A percentile compares a stretch with the other conserved stretches of the same genome.
Evolutionary conservation across 2,113 vertebrate species (phyloP).

Genomic region (mouse (Mus musculus)): GRCm39 chr5:146232001-146232500

Average conservation of each 20-base stretch:
- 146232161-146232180: slow-evolving; percentile 24
- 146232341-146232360: background rate
- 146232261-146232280: slow-evolving; percentile 49
- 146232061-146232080: slow-evolving; percentile 43
- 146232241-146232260: slow-evolving; percentile 24
- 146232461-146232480: background rate
- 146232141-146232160: slow-evolving; percentile 32
- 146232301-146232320: background rate
- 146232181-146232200: slow-evolving; percentile 42
- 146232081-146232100: slow-evolving; percentile 41
- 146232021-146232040: slow-evolving; percentile 99
- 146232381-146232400: slow-evolving; percentile 52
- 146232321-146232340: background rate
- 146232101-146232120: slow-evolving; percentile 20
- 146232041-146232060: slow-evolving; percentile 92
- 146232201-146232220: background rate
- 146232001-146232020: slow-evolving; percentile 99
- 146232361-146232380: background rate
- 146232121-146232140: slow-evolving; percentile 16
- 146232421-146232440: background rate
- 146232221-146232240: slow-evolving; percentile 16
- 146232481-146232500: slow-evolving; percentile 29
- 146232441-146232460: background rate
- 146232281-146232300: background rate
- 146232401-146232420: slow-evolving; percentile 2